Conservation (phyloP, 2,797 vertebrate species). For the Gallirallus australis region DNA sequence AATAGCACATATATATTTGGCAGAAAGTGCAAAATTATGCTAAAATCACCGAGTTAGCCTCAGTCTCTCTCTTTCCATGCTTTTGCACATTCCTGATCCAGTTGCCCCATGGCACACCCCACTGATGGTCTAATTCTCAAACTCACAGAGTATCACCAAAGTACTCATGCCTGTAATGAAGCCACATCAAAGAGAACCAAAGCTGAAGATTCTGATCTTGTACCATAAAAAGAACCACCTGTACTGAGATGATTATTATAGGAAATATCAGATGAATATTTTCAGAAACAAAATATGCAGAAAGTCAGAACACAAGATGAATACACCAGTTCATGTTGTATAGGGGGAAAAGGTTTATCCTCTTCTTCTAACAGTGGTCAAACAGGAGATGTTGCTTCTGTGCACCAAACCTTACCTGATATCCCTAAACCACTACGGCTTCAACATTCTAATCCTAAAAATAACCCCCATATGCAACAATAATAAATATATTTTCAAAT, state of each 20-base stretch:
- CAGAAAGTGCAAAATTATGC: not conserved
- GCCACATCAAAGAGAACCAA: not conserved
- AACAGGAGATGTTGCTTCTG: not conserved
- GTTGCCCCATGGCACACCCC: fast-evolving
- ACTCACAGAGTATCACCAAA: not conserved
- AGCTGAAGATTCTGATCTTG: not conserved
- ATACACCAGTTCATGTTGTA: not conserved
- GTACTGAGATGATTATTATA: not conserved
- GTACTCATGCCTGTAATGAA: not conserved
- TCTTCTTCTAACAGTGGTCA: not conserved
- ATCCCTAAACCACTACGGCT: not conserved
- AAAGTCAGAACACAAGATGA: not conserved
- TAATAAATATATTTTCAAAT: not conserved
- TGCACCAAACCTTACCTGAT: not conserved
- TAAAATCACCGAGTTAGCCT: not conserved
- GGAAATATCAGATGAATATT: not conserved
- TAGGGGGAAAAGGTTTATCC: not conserved
- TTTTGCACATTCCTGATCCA: not conserved
- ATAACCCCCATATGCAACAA: not conserved
- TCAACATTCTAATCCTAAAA: not conserved
- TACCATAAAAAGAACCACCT: not conserved
- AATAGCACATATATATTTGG: not conserved
- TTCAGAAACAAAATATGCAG: not conserved
- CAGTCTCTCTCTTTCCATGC: not conserved
- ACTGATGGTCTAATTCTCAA: not conserved